Evolutionary conservation across 2,888 invertebrate species (phyloP).

Genomic region (Alsophila aescularia): DNA sequence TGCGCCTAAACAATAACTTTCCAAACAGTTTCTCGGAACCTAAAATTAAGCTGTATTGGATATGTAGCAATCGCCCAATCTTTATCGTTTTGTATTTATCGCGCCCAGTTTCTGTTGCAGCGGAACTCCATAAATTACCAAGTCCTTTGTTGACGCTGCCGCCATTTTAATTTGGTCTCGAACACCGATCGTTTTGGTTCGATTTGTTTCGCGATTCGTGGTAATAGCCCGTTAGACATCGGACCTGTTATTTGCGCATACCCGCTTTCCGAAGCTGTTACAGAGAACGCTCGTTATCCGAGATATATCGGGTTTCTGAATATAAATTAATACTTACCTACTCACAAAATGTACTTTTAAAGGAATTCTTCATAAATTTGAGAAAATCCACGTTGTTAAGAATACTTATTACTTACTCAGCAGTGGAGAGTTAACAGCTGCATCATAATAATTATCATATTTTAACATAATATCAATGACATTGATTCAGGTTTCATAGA

Average conservation of each 20-base stretch:
- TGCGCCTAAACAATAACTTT: conserved; percentile 5
- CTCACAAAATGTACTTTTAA: no score
- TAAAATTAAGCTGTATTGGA: conserved; percentile 28
- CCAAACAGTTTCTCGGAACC: conserved; percentile 31
- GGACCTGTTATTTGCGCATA: conserved; percentile 56
- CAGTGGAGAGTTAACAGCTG: no score
- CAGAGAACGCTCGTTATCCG: conserved; percentile 7
- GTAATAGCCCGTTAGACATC: conserved; percentile 41
- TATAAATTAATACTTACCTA: no score
- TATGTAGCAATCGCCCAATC: conserved; percentile 41
- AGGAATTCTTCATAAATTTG: no score
- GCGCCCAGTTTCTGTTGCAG: conserved; percentile 42
- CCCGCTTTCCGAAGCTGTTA: conserved; percentile 21
- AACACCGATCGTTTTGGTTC: conserved; percentile 47
- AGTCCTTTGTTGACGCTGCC: conserved; percentile 56
- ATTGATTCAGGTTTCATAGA: no score
- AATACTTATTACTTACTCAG: no score
- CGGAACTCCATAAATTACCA: conserved; percentile 49
- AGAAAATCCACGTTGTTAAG: no score
- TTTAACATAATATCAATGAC: no score
- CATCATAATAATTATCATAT: no score
- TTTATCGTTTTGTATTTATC: conserved; percentile 46
- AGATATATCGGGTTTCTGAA: conserved; percentile 1
- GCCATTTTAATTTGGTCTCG: conserved; percentile 63
- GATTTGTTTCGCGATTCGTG: conserved; percentile 40